Evolutionary conservation across 2,888 invertebrate species (phyloP).

Genomic region (Pherbina coryleti): DNA sequence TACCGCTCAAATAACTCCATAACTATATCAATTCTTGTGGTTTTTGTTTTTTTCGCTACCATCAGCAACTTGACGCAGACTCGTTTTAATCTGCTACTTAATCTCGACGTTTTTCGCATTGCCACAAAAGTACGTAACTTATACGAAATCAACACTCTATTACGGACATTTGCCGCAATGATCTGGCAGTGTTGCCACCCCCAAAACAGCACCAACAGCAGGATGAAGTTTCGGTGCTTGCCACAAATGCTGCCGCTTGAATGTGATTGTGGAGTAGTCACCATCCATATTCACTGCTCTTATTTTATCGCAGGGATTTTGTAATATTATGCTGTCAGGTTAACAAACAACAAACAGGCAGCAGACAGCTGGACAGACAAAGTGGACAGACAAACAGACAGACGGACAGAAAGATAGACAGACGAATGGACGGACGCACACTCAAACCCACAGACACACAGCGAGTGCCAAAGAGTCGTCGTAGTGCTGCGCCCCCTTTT

Average conservation of each 20-base stretch:
- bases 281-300: background rate
- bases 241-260: no score
- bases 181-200: constrained; percentile 13
- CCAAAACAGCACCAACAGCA: background rate
- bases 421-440: constrained; percentile 58
- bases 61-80: background rate
- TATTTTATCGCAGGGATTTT: constrained; percentile 62
- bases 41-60: background rate
- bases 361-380: background rate
- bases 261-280: background rate
- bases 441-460: constrained; percentile 1
- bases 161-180: constrained; percentile 9
- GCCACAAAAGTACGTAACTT: constrained; percentile 25
- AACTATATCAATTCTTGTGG: background rate
- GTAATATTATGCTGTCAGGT: constrained; percentile 65
- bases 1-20: background rate
- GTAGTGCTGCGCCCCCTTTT: constrained; percentile 42
- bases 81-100: constrained; percentile 24
- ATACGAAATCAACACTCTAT: constrained; percentile 32
- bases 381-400: constrained; percentile 60
- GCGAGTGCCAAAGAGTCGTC: constrained; percentile 12
- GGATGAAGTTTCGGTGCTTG: no score
- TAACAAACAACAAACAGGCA: constrained; percentile 38
- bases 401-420: constrained; percentile 55
- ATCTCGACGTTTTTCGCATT: constrained; percentile 17